Percentiles rank a stretch among this genome's conserved stretches.
Evolutionary conservation across 2,888 invertebrate genomes (phyloP).

Genomic region (Drosophila ochracea): DNA sequence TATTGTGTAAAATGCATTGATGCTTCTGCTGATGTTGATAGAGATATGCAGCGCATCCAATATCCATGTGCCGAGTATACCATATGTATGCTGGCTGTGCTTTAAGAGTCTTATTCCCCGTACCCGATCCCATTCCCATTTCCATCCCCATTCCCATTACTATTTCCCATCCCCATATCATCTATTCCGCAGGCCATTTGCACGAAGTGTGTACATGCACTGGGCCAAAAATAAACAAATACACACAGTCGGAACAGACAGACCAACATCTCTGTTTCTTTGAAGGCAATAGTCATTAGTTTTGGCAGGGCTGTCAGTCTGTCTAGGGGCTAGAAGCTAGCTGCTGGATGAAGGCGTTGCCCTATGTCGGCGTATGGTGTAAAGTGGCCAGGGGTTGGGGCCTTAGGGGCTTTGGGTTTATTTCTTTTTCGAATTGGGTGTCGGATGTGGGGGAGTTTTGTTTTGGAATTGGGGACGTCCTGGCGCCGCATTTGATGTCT

Average conservation of each 20-base stretch:
- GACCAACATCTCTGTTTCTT: slow-evolving; percentile 59
- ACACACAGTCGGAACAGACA: slow-evolving; percentile 56
- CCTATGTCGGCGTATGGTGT: slow-evolving; percentile 46
- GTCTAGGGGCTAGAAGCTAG: slow-evolving; percentile 5
- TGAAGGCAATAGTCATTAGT: slow-evolving; percentile 76
- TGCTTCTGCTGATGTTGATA: slow-evolving; percentile 69
- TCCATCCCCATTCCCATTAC: slow-evolving; percentile 6
- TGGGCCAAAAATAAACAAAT: slow-evolving; percentile 54
- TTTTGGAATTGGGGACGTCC: slow-evolving; percentile 9
- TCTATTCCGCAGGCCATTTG: slow-evolving; percentile 49
- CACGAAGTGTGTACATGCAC: slow-evolving; percentile 60
- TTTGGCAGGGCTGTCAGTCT: slow-evolving; percentile 54
- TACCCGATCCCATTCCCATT: slow-evolving; percentile 18
- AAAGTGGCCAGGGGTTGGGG: slow-evolving; percentile 24
- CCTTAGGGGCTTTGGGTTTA: neutral
- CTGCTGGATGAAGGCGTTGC: slow-evolving; percentile 50
- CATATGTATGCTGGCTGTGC: slow-evolving; percentile 44
- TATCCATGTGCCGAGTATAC: slow-evolving; percentile 43
- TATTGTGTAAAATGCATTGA: slow-evolving; percentile 65
- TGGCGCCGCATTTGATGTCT: slow-evolving; percentile 64
- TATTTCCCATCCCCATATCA: slow-evolving; percentile 7
- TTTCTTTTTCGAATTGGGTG: neutral
- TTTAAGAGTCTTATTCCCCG: neutral
- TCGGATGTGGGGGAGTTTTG: slow-evolving; percentile 9
- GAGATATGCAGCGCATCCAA: slow-evolving; percentile 46